phyloP scores from a whole-genome alignment of 2,888 invertebrate genomes.

The Hirtodrosophila alboralis region DNA sequence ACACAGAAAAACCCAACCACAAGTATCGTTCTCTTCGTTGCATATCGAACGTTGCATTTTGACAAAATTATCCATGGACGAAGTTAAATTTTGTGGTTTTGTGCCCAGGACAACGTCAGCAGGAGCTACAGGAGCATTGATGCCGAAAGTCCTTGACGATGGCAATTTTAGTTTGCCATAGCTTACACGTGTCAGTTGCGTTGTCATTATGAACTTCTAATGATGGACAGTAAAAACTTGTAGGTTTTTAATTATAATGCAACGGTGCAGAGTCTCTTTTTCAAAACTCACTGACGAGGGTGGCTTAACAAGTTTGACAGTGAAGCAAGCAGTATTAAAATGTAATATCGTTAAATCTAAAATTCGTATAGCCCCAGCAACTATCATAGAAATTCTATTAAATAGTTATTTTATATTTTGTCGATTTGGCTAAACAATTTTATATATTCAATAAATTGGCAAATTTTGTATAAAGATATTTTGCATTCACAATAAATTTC shows the following conservation, averaged over 20 bases:
- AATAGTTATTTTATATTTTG: too few species aligned
- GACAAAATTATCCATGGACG: conserved; percentile 69
- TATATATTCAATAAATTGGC: too few species aligned
- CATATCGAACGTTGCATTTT: conserved; percentile 66
- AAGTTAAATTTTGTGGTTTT: conserved; percentile 68
- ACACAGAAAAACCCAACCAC: conserved; percentile 10
- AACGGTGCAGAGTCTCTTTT: conserved; percentile 17
- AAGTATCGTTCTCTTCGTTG: conserved; percentile 18
- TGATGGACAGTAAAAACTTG: conserved; percentile 55
- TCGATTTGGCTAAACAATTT: too few species aligned
- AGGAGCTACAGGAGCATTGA: neutral
- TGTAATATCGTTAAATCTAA: too few species aligned
- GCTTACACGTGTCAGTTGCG: conserved; percentile 65
- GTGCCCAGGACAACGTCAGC: conserved; percentile 41
- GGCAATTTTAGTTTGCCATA: conserved; percentile 28
- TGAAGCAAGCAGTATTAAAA: too few species aligned
- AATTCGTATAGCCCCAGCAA: too few species aligned
- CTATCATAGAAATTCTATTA: too few species aligned
- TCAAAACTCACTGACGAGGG: conserved; percentile 20
- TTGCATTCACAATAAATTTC: too few species aligned
- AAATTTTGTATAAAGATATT: too few species aligned
- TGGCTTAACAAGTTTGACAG: neutral
- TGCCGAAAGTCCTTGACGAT: conserved; percentile 31
- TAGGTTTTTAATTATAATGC: conserved; percentile 65
- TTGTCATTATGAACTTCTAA: conserved; percentile 56